Conservation (phyloP, 2,113 vertebrate species). For the Barnardius zonarius region DNA sequence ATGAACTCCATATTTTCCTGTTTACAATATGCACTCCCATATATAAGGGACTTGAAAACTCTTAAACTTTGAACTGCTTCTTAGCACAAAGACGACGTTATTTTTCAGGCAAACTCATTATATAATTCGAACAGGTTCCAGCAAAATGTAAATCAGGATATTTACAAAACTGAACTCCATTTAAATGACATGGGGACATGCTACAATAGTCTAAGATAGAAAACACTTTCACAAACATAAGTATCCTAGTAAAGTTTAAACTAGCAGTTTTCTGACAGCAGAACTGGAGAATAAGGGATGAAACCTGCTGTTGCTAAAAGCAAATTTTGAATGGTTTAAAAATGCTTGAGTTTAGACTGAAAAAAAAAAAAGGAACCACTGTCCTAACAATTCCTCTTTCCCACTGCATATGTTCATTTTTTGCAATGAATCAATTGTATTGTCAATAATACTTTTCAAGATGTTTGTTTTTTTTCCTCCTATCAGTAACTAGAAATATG, state of each 20-base stretch:
- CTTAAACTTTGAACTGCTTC: not conserved
- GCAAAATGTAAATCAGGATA: not conserved
- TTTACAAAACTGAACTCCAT: not conserved
- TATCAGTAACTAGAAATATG: not conserved
- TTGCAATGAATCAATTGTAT: not conserved
- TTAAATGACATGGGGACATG: not conserved
- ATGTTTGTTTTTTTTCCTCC: not conserved
- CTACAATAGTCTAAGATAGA: not conserved
- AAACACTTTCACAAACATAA: not conserved
- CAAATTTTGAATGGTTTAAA: not conserved
- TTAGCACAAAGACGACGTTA: not conserved
- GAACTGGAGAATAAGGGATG: not conserved
- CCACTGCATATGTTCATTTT: not conserved
- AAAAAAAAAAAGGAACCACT: not conserved
- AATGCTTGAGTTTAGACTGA: not conserved
- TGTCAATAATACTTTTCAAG: not conserved
- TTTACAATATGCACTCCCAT: not conserved
- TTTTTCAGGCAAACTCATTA: not conserved
- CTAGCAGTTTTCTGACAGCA: not conserved
- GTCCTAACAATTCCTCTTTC: not conserved
- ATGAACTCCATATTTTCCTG: not conserved
- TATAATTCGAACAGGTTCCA: not conserved
- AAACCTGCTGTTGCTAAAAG: not conserved
- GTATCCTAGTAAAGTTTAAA: not conserved
- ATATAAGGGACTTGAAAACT: not conserved